Percentiles rank a stretch among this genome's conserved stretches.
Evolutionary conservation across 2,888 invertebrate genomes (phyloP).

Genomic region (Cryptus viduatorius): DNA sequence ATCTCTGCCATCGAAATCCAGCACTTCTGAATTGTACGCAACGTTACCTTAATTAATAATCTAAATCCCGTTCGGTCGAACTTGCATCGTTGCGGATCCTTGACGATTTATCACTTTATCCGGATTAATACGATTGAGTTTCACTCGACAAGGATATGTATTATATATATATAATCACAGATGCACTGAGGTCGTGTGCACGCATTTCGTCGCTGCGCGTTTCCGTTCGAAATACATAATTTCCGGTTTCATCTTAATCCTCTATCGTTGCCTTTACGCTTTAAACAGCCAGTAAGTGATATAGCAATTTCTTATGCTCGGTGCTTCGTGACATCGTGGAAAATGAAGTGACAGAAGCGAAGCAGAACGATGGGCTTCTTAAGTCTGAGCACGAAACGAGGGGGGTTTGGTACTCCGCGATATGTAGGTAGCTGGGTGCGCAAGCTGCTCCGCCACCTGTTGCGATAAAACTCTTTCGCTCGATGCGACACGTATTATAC

Average conservation of each 20-base stretch:
- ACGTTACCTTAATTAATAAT: not conserved
- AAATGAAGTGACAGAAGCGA: not conserved
- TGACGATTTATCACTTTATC: not conserved
- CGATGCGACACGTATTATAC: conserved; percentile 59
- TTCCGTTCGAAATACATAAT: not conserved
- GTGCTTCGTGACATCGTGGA: not conserved
- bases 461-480: conserved; percentile 76
- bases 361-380: conserved; percentile 31
- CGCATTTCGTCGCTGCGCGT: not conserved
- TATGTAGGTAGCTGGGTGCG: conserved; percentile 25
- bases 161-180: not conserved
- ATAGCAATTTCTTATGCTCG: not conserved
- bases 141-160: not conserved
- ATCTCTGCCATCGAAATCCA: not conserved
- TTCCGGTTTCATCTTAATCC: not conserved
- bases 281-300: not conserved
- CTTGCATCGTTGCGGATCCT: not conserved
- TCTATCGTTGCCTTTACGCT: not conserved
- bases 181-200: too few relatives aligned
- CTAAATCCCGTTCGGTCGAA: not conserved
- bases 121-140: conserved; percentile 2
- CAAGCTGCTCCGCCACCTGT: conserved; percentile 73
- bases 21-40: not conserved
- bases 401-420: conserved; percentile 1
- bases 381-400: conserved; percentile 13